Evolutionary conservation across 2,888 invertebrate species (phyloP), one percentile per base, ranked within the genome.

Genomic region (Protonemura montana): DNA sequence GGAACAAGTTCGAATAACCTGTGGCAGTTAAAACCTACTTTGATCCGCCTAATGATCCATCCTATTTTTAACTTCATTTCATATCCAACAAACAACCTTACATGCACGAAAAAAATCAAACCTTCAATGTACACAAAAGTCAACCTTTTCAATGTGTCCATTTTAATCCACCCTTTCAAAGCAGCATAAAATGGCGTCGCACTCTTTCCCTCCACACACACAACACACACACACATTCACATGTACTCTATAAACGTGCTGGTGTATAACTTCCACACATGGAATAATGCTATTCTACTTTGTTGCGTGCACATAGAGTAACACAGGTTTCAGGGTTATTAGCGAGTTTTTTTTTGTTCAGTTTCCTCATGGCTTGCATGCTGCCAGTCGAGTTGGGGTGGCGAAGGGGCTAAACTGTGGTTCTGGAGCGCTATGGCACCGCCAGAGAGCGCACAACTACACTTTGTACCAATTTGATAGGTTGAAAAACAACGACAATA

Each of bases 111-210:
- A 16, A 59, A 21, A 59, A 59, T 35, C 35, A 35, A 6, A 10
- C 35, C 35, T 3, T 35, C 35, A 35, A 35, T 6, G 35, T 35
- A 3, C 59, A 59, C 59, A 21, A 59, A 59, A 59, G 59, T 59
- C 59, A 59, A 59, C 59, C 59, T 59, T 59, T 59, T 59, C 59
- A 59, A 59, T 7, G 59, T 59, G 59, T 59, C 59, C 59, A 59
- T 59, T 59, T 59, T 59, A 59, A 59, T 59, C 59, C 59, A 59
- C 59, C 59, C 59, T 59, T 59, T 59, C 21, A 1, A 3, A 59
- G 59, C 59, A 59, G 59, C 3, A 7, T 59, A 59, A 59, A 59
- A 59, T 59, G 59, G 59, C 59, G 59, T 59, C 59, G 59, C 21
- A 1, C 59, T 10, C 59, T 3, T 21, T 21, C 59, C 13, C 59